Base-by-base conservation (phyloP, 2,797 vertebrate species). In the Tauraco hartlaubi region DNA sequence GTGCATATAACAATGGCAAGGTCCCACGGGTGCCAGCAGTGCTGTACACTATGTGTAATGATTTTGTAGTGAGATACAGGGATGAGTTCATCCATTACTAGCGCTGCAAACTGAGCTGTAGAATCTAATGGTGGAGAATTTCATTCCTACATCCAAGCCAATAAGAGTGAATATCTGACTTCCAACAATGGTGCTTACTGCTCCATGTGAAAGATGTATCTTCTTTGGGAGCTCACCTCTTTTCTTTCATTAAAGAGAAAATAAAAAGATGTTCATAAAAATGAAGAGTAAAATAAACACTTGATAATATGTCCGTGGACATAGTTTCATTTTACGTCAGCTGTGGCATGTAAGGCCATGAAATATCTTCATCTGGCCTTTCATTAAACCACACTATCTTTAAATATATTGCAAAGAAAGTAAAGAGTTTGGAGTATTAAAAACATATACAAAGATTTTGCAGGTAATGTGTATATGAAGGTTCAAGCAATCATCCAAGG, bases 401-500 rank as follows among this genome's bases (percentile, higher is more conserved):
- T 94, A 91, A 94, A 62, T 2, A 67, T 68, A 66, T 64, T 89
- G 88, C 43, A 82, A 78, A 73, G 51, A 63, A 89, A 72, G 25
- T n/a, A 51, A 66, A 77, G 67, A 71, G 12, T 90, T 88, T 71
- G 56, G 28, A 75, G 33, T 77, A 63, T 63, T 92, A 91, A 94
- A 93, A 92, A 85, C 0, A 0, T 80, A 81, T 63, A 13, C 52
- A 73, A 85, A 90, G 56, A 74, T 79, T 90, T 91, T 81, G 12
- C 39, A 68, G 43, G 74, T 88, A 83, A 78, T 74, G 9, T 25
- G 54, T 69, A 48, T 74, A 46, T 89, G 88, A 93, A 88, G 26
- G 72, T 90, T 96, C 79, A 96, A 90, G 90, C 52, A 94, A 79
- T 69, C 71, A 59, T 81, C 58, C 85, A 95, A 95, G 88, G 92